These are phyloP conservation scores for Pangasius larnaudii DNA, from an alignment of 2,797 vertebrate genomes.

Conservation along the genomic window DNA sequence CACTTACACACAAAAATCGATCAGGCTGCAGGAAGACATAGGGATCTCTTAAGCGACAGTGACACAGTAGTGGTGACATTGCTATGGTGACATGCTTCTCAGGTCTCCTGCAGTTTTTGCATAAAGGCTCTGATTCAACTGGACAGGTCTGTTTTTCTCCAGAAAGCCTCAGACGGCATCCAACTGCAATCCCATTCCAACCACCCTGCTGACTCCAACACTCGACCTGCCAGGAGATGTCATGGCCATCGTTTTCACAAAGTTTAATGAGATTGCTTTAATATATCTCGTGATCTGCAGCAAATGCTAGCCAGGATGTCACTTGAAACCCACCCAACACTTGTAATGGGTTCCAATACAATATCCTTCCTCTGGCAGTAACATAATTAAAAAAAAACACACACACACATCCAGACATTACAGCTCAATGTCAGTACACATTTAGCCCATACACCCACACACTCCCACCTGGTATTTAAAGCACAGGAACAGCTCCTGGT, in stretches of 20 bases:
- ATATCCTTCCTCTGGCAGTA: slow-evolving; percentile 18
- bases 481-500: not conserved
- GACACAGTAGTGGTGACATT: slow-evolving; percentile 54
- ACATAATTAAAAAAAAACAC: slow-evolving; percentile 1
- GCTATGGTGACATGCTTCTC: slow-evolving; percentile 51
- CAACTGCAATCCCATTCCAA: slow-evolving; percentile 22
- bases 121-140: slow-evolving; percentile 41
- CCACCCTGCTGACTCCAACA: slow-evolving; percentile 5
- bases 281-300: not conserved
- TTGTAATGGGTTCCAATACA: slow-evolving; percentile 11
- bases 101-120: slow-evolving; percentile 32
- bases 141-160: not conserved
- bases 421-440: slow-evolving; percentile 13
- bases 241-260: not conserved
- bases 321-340: not conserved
- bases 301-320: not conserved
- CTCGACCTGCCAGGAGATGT: slow-evolving; percentile 1
- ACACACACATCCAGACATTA: not conserved
- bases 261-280: slow-evolving; percentile 3
- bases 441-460: slow-evolving; percentile 17
- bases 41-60: slow-evolving; percentile 41
- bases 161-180: slow-evolving; percentile 13
- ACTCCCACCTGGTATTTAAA: slow-evolving; percentile 10
- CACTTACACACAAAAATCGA: slow-evolving; percentile 43
- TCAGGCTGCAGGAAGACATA: slow-evolving; percentile 42